phyloP scores from a whole-genome alignment of 2,113 vertebrate genomes.

The Leuciscus idus region DNA sequence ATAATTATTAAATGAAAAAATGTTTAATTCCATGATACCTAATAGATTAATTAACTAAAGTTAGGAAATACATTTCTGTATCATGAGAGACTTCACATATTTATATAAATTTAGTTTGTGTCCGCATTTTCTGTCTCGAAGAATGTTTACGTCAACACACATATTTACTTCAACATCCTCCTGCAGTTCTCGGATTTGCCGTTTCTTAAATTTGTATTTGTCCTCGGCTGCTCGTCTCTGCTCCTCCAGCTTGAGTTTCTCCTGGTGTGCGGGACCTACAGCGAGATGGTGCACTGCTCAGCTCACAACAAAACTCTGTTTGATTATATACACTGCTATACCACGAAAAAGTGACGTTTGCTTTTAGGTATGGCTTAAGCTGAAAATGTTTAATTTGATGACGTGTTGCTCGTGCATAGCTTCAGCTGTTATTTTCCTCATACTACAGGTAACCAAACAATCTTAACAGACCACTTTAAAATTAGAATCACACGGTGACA shows the following conservation, averaged over 20 bases:
- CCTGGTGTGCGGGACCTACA: slow-evolving; percentile 80
- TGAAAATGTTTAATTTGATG: not conserved
- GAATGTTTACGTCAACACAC: not conserved
- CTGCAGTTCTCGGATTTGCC: slow-evolving; percentile 81
- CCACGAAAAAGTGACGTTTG: not conserved
- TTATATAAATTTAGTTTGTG: too few species aligned
- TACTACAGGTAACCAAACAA: not conserved
- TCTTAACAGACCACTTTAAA: not conserved
- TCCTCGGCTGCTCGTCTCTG: slow-evolving; percentile 79
- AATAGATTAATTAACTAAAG: too few species aligned
- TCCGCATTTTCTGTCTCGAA: not conserved
- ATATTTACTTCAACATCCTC: slow-evolving; percentile 83
- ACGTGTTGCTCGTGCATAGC: not conserved
- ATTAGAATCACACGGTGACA: not conserved
- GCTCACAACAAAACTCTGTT: not conserved
- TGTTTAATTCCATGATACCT: too few species aligned
- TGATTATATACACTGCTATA: not conserved
- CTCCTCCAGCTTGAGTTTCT: slow-evolving; percentile 83
- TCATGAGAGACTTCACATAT: too few species aligned
- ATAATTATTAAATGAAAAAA: too few species aligned
- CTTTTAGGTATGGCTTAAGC: not conserved
- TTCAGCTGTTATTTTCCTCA: not conserved
- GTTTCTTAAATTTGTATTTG: slow-evolving; percentile 78
- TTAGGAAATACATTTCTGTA: too few species aligned
- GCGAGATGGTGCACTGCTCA: not conserved